A percentile compares a stretch with the other conserved stretches of the same genome.
Conservation (phyloP, 30 jellyfish, hydroid and myxozoan species). For the Chrysaora quinquecirrha region DNA sequence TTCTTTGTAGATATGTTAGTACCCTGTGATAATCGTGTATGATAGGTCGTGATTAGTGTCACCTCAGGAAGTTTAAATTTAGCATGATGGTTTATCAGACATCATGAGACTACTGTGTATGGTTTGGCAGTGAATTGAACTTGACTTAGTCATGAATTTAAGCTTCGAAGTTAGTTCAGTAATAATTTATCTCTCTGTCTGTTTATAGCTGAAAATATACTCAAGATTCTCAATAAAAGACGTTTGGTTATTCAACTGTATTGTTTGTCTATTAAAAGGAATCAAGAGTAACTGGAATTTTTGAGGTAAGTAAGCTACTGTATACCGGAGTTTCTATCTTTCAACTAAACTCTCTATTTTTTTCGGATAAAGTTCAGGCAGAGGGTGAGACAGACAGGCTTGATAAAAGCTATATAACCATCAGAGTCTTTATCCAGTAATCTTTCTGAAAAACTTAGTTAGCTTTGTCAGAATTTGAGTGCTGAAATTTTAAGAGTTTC, state of each 20-base stretch:
- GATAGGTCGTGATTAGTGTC: constrained; percentile 49
- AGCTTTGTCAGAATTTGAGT: too few species aligned
- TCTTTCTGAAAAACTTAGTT: too few species aligned
- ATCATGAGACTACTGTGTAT: constrained; percentile 30
- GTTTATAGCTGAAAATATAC: neutral
- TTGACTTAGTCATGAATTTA: too few species aligned
- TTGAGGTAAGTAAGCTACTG: neutral
- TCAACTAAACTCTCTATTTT: too few species aligned
- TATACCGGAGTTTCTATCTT: too few species aligned
- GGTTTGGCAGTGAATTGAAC: too few species aligned
- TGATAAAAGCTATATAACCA: too few species aligned
- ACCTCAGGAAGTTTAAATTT: constrained; percentile 74
- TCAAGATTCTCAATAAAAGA: neutral
- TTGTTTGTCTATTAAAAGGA: neutral
- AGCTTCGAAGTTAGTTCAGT: neutral
- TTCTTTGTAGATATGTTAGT: too few species aligned
- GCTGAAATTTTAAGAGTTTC: too few species aligned
- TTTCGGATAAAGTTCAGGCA: neutral
- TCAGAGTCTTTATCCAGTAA: too few species aligned
- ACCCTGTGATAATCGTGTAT: constrained; percentile 37
- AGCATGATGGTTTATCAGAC: constrained; percentile 54
- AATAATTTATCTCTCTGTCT: neutral
- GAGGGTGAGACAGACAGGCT: too few species aligned
- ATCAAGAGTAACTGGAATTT: neutral
- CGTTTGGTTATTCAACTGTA: neutral